A percentile compares a stretch with the other conserved stretches of the same genome.
phyloP scores from a whole-genome alignment of 2,113 vertebrate genomes.

The Labeo rohita region DNA sequence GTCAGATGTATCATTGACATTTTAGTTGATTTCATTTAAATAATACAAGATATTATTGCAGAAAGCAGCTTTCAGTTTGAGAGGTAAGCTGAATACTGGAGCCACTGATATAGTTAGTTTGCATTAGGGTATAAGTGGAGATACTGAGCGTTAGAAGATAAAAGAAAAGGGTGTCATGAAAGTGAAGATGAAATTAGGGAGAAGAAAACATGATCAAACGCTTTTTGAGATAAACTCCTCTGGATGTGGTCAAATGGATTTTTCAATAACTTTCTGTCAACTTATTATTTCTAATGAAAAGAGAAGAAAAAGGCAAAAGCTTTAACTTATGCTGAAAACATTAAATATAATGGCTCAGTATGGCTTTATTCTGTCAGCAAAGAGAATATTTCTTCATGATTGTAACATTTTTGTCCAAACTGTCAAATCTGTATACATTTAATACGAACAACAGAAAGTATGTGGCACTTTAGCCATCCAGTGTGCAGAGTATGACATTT shows the following conservation, averaged over 20 bases:
- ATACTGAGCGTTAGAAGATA: neutral
- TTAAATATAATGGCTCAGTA: neutral
- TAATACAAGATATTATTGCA: neutral
- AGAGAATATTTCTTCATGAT: neutral
- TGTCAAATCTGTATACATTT: neutral
- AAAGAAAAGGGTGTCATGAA: neutral
- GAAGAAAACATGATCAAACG: constrained; percentile 21
- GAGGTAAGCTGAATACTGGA: neutral
- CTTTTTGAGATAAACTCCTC: neutral
- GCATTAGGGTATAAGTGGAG: neutral
- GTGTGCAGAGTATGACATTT: neutral
- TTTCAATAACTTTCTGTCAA: neutral
- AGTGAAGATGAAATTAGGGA: neutral
- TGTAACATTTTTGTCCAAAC: neutral
- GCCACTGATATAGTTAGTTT: neutral
- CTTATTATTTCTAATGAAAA: neutral
- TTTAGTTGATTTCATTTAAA: neutral
- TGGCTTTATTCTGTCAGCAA: neutral
- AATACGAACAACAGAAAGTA: neutral
- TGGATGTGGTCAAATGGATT: neutral
- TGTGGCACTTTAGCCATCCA: neutral
- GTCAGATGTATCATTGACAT: neutral
- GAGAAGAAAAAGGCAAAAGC: neutral
- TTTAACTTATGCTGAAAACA: constrained; percentile 13
- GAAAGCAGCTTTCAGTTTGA: constrained; percentile 5